A percentile compares a stretch with the other conserved stretches of the same genome.
Conservation (phyloP, 2,113 vertebrate species). For the Mesitornis unicolor region DNA sequence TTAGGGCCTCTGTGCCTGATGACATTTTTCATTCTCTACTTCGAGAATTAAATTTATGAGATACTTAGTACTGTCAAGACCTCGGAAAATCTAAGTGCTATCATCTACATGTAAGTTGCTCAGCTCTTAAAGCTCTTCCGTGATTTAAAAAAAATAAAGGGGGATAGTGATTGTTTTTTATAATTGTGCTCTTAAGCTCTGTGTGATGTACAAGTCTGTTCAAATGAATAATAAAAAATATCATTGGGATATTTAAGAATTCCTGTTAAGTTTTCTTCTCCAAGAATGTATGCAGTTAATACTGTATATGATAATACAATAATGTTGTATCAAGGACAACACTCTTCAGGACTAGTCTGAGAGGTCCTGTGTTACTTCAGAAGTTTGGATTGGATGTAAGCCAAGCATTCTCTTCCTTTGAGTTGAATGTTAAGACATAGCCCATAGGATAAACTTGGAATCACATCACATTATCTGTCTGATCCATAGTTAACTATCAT, state of each 20-base stretch:
- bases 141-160: background rate
- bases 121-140: constrained; percentile 14
- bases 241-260: constrained; percentile 11
- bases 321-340: background rate
- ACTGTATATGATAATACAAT: background rate
- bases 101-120: constrained; percentile 4
- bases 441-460: background rate
- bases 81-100: background rate
- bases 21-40: background rate
- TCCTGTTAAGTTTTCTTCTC: background rate
- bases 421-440: background rate
- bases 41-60: background rate
- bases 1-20: background rate
- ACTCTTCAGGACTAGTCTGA: background rate
- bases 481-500: background rate
- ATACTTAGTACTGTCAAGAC: background rate
- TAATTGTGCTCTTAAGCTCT: constrained; percentile 1
- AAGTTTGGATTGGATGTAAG: background rate
- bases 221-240: constrained; percentile 45
- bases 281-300: background rate
- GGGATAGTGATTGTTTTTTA: constrained; percentile 9
- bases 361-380: background rate
- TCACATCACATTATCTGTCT: background rate
- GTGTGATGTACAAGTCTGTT: constrained; percentile 31
- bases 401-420: background rate